A percentile compares a stretch with the other conserved stretches of the same genome.
Conservation (phyloP, 2,888 invertebrate genomes). For the Therioaphis trifolii region DNA sequence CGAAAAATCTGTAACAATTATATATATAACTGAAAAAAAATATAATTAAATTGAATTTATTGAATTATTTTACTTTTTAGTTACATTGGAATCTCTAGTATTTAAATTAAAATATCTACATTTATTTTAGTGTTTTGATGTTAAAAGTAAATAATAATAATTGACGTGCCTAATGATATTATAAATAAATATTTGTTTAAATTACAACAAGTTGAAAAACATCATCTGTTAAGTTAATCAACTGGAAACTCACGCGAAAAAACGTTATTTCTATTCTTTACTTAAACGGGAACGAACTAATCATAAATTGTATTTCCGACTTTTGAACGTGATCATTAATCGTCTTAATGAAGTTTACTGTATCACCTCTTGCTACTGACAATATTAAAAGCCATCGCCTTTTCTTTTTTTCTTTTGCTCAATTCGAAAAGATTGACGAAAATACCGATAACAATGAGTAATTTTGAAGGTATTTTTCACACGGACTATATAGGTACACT, state of each 20-base stretch:
- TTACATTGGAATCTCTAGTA: not conserved
- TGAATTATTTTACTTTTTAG: too few species aligned
- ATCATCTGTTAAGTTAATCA: constrained; percentile 26
- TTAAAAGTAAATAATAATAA: not conserved
- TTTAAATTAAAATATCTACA: not conserved
- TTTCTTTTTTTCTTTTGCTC: not conserved
- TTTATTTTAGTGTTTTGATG: not conserved
- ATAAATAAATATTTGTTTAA: too few species aligned
- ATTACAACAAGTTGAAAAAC: not conserved
- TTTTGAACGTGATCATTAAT: constrained; percentile 36
- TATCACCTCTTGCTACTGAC: constrained; percentile 8
- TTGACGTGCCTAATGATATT: too few species aligned
- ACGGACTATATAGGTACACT: not conserved
- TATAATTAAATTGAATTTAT: too few species aligned
- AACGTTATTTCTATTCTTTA: constrained; percentile 12
- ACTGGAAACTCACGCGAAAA: not conserved
- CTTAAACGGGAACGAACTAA: not conserved
- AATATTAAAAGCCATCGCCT: constrained; percentile 20
- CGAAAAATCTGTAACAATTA: too few species aligned
- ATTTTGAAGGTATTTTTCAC: not conserved
- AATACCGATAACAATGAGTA: constrained; percentile 23
- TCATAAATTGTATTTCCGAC: constrained; percentile 40
- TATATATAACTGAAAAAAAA: too few species aligned
- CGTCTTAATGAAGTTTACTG: constrained; percentile 32
- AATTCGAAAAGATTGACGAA: not conserved